phyloP scores from a whole-genome alignment of 2,888 invertebrate genomes.

The Branchipolynoe longqiensis region DNA sequence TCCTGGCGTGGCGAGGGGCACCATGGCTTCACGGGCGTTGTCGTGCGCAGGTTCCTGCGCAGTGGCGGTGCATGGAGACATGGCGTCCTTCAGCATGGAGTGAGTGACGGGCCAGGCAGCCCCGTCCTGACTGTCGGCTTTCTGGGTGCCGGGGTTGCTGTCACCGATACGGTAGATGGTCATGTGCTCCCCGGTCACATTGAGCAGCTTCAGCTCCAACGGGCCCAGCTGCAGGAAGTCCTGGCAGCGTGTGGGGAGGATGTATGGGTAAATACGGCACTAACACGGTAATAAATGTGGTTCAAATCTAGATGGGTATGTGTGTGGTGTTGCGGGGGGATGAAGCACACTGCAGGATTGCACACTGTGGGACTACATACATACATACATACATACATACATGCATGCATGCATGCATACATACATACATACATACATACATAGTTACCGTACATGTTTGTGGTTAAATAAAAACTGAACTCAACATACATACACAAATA shows the following conservation, averaged over 20 bases:
- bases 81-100: constrained; percentile 64
- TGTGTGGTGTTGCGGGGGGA: not conserved
- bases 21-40: not conserved
- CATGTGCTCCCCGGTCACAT: constrained; percentile 75
- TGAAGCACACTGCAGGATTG: too few species aligned
- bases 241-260: too few species aligned
- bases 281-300: not conserved
- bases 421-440: too few species aligned
- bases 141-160: constrained; percentile 72
- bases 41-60: not conserved
- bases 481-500: too few species aligned
- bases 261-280: not conserved
- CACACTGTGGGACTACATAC: too few species aligned
- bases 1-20: not conserved
- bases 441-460: too few species aligned
- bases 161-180: constrained; percentile 72
- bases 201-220: constrained; percentile 79
- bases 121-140: constrained; percentile 73
- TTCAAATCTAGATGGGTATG: too few species aligned
- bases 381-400: too few species aligned
- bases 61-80: constrained; percentile 4
- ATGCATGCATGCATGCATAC: too few species aligned
- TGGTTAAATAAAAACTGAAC: too few species aligned
- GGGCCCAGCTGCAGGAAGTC: constrained; percentile 80
- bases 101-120: constrained; percentile 79